These are phyloP conservation scores for Gastrophysa polygoni DNA, from an alignment of 2,888 invertebrate species.

Conservation along the genomic window DNA sequence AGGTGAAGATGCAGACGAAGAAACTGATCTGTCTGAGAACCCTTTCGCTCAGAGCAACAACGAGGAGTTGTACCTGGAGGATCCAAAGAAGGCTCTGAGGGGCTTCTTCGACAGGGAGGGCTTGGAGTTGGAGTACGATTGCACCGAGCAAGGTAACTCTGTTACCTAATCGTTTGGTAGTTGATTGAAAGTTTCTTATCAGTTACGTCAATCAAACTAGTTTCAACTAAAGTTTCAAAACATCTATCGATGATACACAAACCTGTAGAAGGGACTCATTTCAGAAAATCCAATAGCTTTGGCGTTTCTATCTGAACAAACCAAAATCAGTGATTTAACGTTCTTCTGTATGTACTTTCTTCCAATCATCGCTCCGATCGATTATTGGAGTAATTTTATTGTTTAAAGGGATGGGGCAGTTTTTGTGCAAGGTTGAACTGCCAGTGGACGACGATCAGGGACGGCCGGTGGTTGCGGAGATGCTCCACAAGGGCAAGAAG, in stretches of 20 bases:
- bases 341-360: too few species aligned
- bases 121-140: conserved; percentile 81
- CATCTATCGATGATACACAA: too few species aligned
- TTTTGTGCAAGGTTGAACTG: conserved; percentile 80
- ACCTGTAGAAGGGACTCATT: too few species aligned
- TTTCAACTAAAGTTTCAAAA: too few species aligned
- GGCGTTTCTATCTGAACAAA: too few species aligned
- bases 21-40: conserved; percentile 79
- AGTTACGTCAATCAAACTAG: too few species aligned
- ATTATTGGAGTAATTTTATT: neutral
- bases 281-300: too few species aligned
- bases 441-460: conserved; percentile 82
- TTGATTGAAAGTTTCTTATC: too few species aligned
- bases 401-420: conserved; percentile 69
- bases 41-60: conserved; percentile 82
- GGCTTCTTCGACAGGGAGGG: conserved; percentile 96
- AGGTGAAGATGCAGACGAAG: conserved; percentile 88
- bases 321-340: too few species aligned
- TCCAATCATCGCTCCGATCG: neutral
- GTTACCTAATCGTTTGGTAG: too few species aligned
- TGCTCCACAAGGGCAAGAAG: conserved; percentile 88
- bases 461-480: conserved; percentile 81
- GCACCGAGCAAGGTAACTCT: conserved; percentile 77
- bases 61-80: conserved; percentile 89
- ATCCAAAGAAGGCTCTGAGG: conserved; percentile 93